Conservation (phyloP, 2,797 vertebrate genomes). For the Eremophila alpestris region DNA sequence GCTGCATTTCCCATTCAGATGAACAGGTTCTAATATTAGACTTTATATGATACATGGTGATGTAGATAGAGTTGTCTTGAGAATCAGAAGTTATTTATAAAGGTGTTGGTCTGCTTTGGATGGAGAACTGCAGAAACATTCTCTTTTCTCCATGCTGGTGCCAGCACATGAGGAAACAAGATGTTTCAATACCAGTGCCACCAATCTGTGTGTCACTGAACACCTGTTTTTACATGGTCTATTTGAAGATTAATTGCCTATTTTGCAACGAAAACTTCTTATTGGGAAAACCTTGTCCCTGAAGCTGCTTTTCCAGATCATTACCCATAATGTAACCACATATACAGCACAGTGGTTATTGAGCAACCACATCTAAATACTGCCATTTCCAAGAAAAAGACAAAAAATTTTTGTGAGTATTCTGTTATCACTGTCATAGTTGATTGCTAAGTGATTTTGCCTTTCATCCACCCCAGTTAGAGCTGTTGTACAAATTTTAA, state of each 20-base stretch:
- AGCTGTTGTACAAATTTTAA: neutral
- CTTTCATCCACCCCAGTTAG: neutral
- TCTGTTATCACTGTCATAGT: neutral
- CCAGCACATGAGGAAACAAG: slow-evolving; percentile 9
- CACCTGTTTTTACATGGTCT: slow-evolving; percentile 22
- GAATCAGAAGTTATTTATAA: slow-evolving; percentile 26
- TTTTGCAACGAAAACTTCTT: neutral
- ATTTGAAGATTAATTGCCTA: slow-evolving; percentile 52
- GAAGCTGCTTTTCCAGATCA: slow-evolving; percentile 5
- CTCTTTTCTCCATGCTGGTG: neutral
- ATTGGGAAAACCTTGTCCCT: neutral
- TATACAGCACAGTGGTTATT: neutral
- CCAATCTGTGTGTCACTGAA: neutral
- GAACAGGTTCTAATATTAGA: slow-evolving; percentile 32
- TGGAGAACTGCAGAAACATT: neutral
- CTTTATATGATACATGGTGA: neutral
- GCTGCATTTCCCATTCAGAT: neutral
- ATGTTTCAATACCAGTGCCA: neutral
- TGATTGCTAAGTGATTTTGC: neutral
- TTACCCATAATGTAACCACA: slow-evolving; percentile 16
- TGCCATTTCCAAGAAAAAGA: neutral
- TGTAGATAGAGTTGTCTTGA: neutral
- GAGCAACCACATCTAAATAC: neutral
- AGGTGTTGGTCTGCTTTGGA: neutral
- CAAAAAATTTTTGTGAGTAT: neutral